Conservation (phyloP, 1,140 invertebrate genomes). For the Chelonus insularis region DNA sequence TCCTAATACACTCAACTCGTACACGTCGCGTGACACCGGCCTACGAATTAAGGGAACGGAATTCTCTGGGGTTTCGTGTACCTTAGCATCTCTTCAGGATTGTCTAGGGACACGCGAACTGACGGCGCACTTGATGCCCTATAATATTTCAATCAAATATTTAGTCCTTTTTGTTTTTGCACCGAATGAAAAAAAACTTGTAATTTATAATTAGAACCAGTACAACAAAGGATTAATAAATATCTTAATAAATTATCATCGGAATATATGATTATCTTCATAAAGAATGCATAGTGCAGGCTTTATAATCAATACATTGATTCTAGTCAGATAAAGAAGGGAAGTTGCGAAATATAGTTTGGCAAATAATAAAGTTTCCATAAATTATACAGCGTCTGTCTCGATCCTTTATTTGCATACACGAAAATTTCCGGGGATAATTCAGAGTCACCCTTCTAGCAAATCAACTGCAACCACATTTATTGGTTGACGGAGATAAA, state of each 20-base stretch:
- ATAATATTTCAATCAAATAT: conserved; percentile 52
- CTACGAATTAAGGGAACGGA: conserved; percentile 32
- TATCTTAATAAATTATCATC: conserved; percentile 31
- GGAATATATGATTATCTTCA: no score
- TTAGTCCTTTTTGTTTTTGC: conserved; percentile 46
- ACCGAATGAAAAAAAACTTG: neutral
- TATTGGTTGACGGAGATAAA: neutral
- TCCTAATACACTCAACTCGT: neutral
- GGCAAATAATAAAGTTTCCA: conserved; percentile 1
- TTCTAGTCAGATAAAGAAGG: neutral
- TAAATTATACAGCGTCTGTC: conserved; percentile 2
- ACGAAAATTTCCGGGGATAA: neutral
- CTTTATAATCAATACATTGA: neutral
- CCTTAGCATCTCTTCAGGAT: conserved; percentile 26
- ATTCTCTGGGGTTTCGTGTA: conserved; percentile 21
- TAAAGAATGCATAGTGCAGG: no score
- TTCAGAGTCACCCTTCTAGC: neutral
- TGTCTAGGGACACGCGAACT: conserved; percentile 1
- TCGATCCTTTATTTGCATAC: neutral
- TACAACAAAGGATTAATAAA: no score
- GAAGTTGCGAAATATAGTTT: neutral
- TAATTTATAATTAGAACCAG: no score
- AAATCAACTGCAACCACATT: conserved; percentile 4
- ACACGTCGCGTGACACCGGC: conserved; percentile 21
- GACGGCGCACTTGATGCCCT: conserved; percentile 12